Conservation (phyloP, 92 coral and sea anemone species). For the Epizoanthus rinbou region DNA sequence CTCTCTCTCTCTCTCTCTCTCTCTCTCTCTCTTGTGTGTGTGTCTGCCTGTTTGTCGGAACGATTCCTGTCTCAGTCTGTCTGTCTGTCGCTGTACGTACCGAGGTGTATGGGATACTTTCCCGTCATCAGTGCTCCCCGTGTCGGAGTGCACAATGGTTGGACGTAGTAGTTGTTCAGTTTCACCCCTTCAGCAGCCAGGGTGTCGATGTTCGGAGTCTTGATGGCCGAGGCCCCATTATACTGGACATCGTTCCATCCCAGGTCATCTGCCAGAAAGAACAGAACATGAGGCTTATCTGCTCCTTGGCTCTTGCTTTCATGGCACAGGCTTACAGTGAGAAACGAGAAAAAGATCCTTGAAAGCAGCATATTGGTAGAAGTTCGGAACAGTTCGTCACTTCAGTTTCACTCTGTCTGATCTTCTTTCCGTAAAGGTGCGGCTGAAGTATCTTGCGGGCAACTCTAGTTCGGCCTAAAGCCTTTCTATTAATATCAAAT, state of each 20-base stretch:
- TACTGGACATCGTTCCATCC: conserved; percentile 61
- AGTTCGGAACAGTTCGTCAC: neutral
- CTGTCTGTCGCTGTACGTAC: neutral
- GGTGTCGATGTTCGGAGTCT: conserved; percentile 52
- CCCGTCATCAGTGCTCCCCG: conserved; percentile 61
- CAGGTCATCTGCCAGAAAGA: conserved; percentile 49
- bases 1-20: no score
- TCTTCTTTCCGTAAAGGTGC: neutral
- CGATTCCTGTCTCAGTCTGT: neutral
- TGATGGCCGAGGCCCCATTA: conserved; percentile 46
- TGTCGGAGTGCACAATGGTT: conserved; percentile 59
- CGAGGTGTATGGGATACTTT: conserved; percentile 56
- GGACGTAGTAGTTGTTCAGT: conserved; percentile 51
- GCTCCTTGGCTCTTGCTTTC: conserved; percentile 6
- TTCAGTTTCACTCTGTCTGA: no score
- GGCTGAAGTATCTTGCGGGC: no score
- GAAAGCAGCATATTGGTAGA: neutral
- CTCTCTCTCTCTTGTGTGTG: no score
- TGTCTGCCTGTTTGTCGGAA: neutral
- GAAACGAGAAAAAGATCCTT: neutral
- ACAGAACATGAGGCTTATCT: conserved; percentile 44
- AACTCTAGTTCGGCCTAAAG: no score
- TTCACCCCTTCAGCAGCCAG: conserved; percentile 56
- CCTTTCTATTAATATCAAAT: no score
- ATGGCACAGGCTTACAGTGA: neutral